Percentiles rank a stretch among this genome's conserved stretches.
These are phyloP conservation scores for Nemotelus pantherinus DNA, from an alignment of 2,888 invertebrate species.

Conservation along the genomic window DNA sequence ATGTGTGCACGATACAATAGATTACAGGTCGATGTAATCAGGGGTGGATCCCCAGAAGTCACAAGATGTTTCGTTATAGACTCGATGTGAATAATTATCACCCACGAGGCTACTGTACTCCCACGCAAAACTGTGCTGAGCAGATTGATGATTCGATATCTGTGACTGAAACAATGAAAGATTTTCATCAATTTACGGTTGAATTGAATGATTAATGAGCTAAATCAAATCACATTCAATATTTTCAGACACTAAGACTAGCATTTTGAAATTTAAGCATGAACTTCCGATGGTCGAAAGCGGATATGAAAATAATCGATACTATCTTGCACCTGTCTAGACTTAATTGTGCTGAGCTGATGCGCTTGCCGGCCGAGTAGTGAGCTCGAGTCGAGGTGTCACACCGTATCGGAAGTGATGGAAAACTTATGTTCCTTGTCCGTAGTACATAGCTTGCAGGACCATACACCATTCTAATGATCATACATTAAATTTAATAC, in stretches of 20 bases:
- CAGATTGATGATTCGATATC: background rate
- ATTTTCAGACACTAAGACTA: no score
- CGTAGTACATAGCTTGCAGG: constrained; percentile 6
- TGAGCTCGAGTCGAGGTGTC: constrained; percentile 26
- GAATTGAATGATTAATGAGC: no score
- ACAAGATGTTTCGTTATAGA: no score
- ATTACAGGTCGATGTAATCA: no score
- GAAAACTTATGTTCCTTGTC: constrained; percentile 26
- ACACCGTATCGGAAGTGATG: constrained; percentile 31
- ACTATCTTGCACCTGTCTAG: background rate
- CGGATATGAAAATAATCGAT: no score
- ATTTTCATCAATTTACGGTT: no score
- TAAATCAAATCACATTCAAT: no score
- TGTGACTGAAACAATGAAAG: background rate
- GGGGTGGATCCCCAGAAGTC: no score
- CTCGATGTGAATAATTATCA: background rate
- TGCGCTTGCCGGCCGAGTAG: background rate
- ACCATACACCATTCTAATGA: constrained; percentile 47
- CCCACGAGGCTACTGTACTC: background rate
- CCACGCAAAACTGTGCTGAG: background rate
- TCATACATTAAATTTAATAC: constrained; percentile 51
- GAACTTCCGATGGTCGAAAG: no score
- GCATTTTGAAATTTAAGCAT: no score
- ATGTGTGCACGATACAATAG: background rate
- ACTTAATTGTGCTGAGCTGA: background rate